phyloP scores from a whole-genome alignment of 2,113 vertebrate genomes.

The Engraulis encrasicolus region DNA sequence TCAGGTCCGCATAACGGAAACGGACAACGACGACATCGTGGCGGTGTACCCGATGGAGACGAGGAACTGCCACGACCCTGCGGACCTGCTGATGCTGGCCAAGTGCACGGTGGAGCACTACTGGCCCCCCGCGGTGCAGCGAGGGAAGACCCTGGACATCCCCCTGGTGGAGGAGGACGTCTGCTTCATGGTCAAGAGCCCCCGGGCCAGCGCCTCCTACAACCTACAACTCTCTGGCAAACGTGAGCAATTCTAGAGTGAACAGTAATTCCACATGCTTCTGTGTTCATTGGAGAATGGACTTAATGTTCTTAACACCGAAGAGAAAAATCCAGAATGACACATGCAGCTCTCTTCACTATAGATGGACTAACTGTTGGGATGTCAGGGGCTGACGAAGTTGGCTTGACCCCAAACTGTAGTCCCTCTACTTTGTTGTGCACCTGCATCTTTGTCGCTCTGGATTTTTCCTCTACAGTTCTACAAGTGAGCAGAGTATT shows the following conservation, averaged over 20 bases:
- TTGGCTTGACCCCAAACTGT: no score
- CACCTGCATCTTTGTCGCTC: no score
- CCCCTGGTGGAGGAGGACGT: conserved; percentile 54
- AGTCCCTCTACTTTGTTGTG: no score
- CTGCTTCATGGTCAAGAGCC: conserved; percentile 50
- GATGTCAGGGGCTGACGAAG: no score
- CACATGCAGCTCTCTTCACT: no score
- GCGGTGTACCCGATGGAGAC: conserved; percentile 49
- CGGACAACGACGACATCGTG: conserved; percentile 36
- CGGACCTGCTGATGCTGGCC: conserved; percentile 11
- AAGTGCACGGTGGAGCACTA: conserved; percentile 46
- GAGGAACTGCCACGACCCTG: conserved; percentile 22
- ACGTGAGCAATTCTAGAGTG: conserved; percentile 53
- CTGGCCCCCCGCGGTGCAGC: conserved; percentile 45
- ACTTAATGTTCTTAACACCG: no score
- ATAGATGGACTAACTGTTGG: no score
- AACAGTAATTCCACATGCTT: no score
- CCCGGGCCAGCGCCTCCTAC: conserved; percentile 45
- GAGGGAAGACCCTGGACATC: conserved; percentile 46
- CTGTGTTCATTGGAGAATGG: no score
- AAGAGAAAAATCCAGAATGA: no score
- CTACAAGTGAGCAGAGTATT: no score
- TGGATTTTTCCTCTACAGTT: no score
- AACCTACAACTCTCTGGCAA: conserved; percentile 52
- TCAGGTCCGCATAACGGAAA: conserved; percentile 47